A percentile compares a stretch with the other conserved stretches of the same genome.
These are phyloP conservation scores for Centroberyx gerrardi DNA, from an alignment of 2,797 vertebrate genomes.

Conservation along the genomic window DNA sequence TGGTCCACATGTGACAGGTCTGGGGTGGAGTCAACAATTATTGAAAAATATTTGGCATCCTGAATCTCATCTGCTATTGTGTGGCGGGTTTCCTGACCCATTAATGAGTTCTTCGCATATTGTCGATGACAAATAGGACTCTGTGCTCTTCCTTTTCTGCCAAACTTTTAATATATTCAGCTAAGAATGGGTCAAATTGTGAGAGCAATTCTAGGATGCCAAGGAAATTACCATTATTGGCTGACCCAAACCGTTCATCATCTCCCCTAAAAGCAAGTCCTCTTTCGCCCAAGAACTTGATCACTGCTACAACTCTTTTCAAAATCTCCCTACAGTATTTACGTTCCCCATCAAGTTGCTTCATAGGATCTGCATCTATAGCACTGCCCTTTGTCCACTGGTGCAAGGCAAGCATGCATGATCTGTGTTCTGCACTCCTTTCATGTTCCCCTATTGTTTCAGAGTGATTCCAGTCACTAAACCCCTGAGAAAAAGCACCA, in stretches of 20 bases:
- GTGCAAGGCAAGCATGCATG: conserved; percentile 16
- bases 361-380: conserved; percentile 8
- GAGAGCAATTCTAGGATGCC: conserved; percentile 11
- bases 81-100: conserved; percentile 27
- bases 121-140: conserved; percentile 30
- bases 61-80: conserved; percentile 19
- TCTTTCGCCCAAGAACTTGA: conserved; percentile 30
- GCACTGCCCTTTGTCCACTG: background rate
- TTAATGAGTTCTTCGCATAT: conserved; percentile 30
- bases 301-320: conserved; percentile 18
- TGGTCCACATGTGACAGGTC: conserved; percentile 25
- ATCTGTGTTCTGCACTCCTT: conserved; percentile 2
- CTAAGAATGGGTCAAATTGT: conserved; percentile 22
- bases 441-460: conserved; percentile 26
- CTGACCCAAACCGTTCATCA: conserved; percentile 11
- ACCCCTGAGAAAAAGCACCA: background rate
- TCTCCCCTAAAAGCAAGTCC: conserved; percentile 30
- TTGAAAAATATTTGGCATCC: conserved; percentile 37
- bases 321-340: conserved; percentile 32
- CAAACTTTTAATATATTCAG: conserved; percentile 24
- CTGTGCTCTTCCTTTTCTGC: conserved; percentile 14
- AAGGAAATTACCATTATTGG: conserved; percentile 21
- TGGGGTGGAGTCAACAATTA: conserved; percentile 37
- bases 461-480: conserved; percentile 25
- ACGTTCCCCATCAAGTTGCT: conserved; percentile 25